Evolutionary conservation across 2,888 invertebrate species (phyloP).

Genomic region (Sturmia bella): DNA sequence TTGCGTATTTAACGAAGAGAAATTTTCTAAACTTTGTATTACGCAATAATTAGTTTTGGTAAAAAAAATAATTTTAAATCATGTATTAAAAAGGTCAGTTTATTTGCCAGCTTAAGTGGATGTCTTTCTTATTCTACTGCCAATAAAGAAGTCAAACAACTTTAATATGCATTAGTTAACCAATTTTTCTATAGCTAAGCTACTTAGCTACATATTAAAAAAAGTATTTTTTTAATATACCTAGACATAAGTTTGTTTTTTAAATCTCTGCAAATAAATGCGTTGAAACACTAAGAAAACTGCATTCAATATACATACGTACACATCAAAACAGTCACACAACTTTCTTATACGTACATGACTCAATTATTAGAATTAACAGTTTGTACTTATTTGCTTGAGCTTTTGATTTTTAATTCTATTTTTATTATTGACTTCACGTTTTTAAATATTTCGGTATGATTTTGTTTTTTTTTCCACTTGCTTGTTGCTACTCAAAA

Average conservation of each 20-base stretch:
- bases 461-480: constrained; percentile 20
- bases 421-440: constrained; percentile 53
- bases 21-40: too few species aligned
- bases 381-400: constrained; percentile 67
- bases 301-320: constrained; percentile 3
- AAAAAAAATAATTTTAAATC: too few species aligned
- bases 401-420: constrained; percentile 48
- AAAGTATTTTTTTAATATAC: too few species aligned
- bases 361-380: constrained; percentile 19
- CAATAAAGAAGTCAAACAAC: too few species aligned
- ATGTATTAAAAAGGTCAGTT: too few species aligned
- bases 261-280: neutral
- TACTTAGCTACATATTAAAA: too few species aligned
- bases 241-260: neutral
- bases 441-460: constrained; percentile 22
- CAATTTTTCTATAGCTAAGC: too few species aligned
- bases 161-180: too few species aligned
- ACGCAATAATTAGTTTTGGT: too few species aligned
- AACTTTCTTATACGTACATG: constrained; percentile 46
- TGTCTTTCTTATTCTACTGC: too few species aligned
- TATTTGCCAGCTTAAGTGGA: too few species aligned
- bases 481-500: constrained; percentile 17
- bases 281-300: constrained; percentile 45
- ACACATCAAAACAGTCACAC: constrained; percentile 36
- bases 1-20: too few species aligned